Evolutionary conservation across 1,140 invertebrate species (phyloP), one percentile per base, ranked within the genome.

Genomic region (Glossosoma conforme): DNA sequence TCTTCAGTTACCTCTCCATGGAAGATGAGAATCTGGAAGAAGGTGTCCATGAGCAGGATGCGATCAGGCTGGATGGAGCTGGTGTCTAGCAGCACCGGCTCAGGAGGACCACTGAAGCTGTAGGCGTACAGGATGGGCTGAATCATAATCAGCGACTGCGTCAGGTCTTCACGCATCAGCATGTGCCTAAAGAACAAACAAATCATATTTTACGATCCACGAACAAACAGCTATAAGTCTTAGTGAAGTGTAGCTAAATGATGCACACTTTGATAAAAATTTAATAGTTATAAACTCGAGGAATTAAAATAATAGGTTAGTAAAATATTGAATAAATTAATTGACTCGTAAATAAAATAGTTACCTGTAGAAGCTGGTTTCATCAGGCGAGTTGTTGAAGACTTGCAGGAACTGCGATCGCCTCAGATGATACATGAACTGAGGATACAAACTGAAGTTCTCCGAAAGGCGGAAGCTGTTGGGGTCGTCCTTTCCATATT

Each of bases 371-470:
- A 97, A 99, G 46, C 94, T 95, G 19, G 97, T 99, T 81, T 99
- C 97, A 76, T 99, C 97, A 1, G 97, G 97, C 41, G 94, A 98
- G 77, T 99, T 99, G 72, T 99, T 99, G 72, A 99, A 99, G n/a
- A 99, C 97, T 81, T 99, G 97, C 54, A 99, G 78, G 75, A 99
- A 99, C 73, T 98, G 97, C 32, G 97, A 99, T 55, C 97, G 80
- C 52, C 97, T 78, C 57, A 99, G 74, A 71, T 99, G 97, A 70
- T 99, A 99, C 93, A 99, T 99, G 69, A 99, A 99, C 69, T 99
- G 97, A 20, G 97, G 97, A 76, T 98, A 99, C 11, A 99, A 74
- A 37, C 90, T 93, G 69, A 99, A 99, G 68, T 97, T 97, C 66
- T 98, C 95, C 14, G 89, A 84, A 24, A 99, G 82, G 54, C 93